Conservation (phyloP, 2,888 invertebrate genomes). For the Cryptocheilus praepositus region DNA sequence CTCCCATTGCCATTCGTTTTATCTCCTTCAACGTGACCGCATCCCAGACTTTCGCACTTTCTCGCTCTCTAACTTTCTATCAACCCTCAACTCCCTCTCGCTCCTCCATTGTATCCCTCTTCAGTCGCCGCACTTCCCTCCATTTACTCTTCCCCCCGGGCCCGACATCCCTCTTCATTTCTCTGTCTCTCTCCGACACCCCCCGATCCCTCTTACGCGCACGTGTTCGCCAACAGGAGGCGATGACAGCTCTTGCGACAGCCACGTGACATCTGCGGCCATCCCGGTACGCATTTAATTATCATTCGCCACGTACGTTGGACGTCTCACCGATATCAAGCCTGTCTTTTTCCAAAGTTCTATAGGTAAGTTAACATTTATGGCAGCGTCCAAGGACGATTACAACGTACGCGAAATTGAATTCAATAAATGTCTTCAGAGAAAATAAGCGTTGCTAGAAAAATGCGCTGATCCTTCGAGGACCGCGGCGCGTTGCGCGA, state of each 20-base stretch:
- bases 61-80: constrained; percentile 1
- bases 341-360: constrained; percentile 30
- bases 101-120: not conserved
- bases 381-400: too few species aligned
- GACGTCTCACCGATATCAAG: constrained; percentile 13
- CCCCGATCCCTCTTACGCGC: constrained; percentile 27
- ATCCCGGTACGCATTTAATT: constrained; percentile 71
- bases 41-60: not conserved
- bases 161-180: constrained; percentile 13
- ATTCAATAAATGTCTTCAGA: too few species aligned
- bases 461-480: too few species aligned
- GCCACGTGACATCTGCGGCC: constrained; percentile 72
- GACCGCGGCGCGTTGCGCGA: too few species aligned
- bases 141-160: not conserved
- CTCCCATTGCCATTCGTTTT: constrained; percentile 16
- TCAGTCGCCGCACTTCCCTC: not conserved
- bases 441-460: too few species aligned
- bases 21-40: not conserved
- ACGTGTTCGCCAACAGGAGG: constrained; percentile 57
- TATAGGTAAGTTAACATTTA: too few species aligned
- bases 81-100: not conserved
- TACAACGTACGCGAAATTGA: too few species aligned
- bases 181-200: constrained; percentile 9
- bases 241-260: constrained; percentile 72
- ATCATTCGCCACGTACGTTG: constrained; percentile 55